Conservation (phyloP, 2,797 vertebrate species). For the Gymnoscopelus braueri region DNA sequence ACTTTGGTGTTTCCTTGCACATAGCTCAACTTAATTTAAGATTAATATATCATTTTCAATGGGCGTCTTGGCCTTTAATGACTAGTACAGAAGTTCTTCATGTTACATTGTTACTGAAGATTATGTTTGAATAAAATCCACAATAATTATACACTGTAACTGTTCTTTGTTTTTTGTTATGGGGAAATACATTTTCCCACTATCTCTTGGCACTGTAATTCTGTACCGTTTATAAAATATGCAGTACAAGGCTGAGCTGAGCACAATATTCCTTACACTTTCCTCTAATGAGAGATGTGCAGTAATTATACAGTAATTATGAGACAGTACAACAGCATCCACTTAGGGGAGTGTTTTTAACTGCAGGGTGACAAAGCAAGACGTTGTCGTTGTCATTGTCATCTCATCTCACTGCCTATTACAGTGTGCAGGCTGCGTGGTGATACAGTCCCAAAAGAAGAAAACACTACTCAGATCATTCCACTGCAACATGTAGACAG, state of each 20-base stretch:
- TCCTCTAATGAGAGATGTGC: conserved; percentile 28
- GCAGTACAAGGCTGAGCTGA: conserved; percentile 1
- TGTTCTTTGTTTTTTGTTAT: no score
- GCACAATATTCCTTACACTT: conserved; percentile 17
- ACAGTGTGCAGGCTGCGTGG: conserved; percentile 2
- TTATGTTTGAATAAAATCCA: no score
- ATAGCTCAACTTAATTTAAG: no score
- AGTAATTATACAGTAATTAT: conserved; percentile 19
- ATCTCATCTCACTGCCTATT: conserved; percentile 11
- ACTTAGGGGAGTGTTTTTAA: conserved; percentile 25
- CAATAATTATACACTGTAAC: no score
- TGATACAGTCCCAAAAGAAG: background rate
- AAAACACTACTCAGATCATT: no score
- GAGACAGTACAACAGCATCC: conserved; percentile 32
- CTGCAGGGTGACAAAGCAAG: conserved; percentile 23
- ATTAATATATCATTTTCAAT: no score
- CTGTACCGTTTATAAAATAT: background rate
- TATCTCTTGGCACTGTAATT: no score
- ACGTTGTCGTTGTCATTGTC: conserved; percentile 14
- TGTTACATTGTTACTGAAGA: no score
- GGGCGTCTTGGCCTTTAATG: no score
- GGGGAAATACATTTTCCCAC: no score
- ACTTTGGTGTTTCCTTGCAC: no score
- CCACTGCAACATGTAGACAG: conserved; percentile 1
- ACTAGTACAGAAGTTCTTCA: no score